Base-by-base conservation (phyloP, 2,797 vertebrate genomes). In the Eulemur mongoz region DNA sequence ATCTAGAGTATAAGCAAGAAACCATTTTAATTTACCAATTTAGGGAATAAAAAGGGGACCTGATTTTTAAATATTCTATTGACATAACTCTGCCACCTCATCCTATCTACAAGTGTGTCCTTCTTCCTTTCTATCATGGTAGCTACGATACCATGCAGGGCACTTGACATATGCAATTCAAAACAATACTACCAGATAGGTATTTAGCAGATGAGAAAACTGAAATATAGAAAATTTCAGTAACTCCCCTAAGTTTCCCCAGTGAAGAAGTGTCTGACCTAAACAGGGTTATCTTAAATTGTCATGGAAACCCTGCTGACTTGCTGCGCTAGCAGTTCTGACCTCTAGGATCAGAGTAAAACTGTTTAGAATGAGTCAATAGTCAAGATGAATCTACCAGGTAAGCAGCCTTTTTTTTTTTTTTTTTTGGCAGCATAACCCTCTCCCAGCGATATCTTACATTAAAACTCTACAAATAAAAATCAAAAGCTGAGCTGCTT, bases 181-280 rank as follows among this genome's bases (percentile, higher is more conserved):
- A 59, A 89, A 45, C 61, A 57, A n/a, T 78, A 73, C 23, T 32
- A 75, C 54, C 82, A 88, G 25, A 9, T 20, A 93, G n/a, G 3
- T 72, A 43, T 59, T 81, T 94, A 91, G 67, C 13, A 78, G 67
- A 65, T 48, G 45, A 85, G 30, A 96, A 94, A 78, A 85, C 17
- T 40, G 10, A 67, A 32, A 85, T n/a, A 54, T 0, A 30, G 27
- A 87, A 65, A 83, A 83, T 92, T 86, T 93, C 30, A 94, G 18
- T 38, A 67, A n/a, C 23, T 76, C 5, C 7, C 11, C 32, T 52
- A 85, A 30, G 17, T 35, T 89, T 15, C 25, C 9, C n/a, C 10
- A 52, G 45, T 20, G 57, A 91, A 35, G 57, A 92, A 48, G 32
- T 79, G 48, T 38, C 65, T 89, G 25, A 90, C 10, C 32, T 81